These are phyloP conservation scores for Tupiocoris notatus DNA, from an alignment of 2,888 invertebrate genomes.

Conservation along the genomic window DNA sequence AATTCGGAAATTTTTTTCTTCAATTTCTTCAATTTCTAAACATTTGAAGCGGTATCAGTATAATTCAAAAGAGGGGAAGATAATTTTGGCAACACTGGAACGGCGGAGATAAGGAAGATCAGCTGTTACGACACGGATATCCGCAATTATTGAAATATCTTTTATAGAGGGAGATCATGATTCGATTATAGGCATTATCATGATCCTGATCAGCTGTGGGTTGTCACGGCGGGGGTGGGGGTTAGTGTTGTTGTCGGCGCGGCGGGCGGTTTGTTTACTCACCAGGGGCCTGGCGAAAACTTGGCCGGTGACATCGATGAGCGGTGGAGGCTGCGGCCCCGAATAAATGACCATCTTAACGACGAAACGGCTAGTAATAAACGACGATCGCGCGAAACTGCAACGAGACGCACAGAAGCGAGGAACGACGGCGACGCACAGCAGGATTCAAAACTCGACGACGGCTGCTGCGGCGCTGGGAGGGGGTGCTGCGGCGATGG, in stretches of 20 bases:
- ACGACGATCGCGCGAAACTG: not conserved
- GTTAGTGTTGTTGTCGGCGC: not conserved
- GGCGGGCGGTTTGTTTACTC: slow-evolving; percentile 34
- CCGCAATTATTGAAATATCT: too few relatives aligned
- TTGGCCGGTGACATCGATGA: slow-evolving; percentile 39
- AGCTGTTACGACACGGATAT: too few relatives aligned
- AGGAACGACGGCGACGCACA: not conserved
- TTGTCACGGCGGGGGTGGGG: not conserved
- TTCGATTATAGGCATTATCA: too few relatives aligned
- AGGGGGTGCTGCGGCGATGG: not conserved
- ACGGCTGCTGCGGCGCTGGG: not conserved
- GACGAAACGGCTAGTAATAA: not conserved
- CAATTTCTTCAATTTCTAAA: too few relatives aligned
- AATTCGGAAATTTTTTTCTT: too few relatives aligned
- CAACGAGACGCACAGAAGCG: not conserved
- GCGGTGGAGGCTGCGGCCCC: slow-evolving; percentile 29
- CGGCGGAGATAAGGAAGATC: too few relatives aligned
- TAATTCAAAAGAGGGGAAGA: too few relatives aligned
- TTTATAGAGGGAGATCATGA: too few relatives aligned
- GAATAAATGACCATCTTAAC: slow-evolving; percentile 10
- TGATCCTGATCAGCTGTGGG: not conserved
- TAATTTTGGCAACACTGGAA: too few relatives aligned
- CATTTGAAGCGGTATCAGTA: too few relatives aligned
- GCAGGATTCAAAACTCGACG: not conserved
- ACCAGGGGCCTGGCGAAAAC: slow-evolving; percentile 38